Evolutionary conservation across 2,888 invertebrate genomes (phyloP).

Genomic region (Cephus pygmeus): DNA sequence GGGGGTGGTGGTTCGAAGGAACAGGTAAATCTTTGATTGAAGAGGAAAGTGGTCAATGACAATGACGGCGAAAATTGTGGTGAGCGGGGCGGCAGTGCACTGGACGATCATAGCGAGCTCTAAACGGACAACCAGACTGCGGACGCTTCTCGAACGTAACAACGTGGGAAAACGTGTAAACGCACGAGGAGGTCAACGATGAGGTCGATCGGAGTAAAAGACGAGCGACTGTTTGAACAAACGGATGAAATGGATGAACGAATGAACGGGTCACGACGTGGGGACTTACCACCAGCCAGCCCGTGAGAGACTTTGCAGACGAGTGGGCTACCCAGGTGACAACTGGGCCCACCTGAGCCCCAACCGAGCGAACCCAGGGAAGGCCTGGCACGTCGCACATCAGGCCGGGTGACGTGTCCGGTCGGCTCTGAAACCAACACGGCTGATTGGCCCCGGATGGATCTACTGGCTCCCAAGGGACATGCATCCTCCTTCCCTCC

Average conservation of each 20-base stretch:
- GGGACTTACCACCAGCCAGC: conserved; percentile 54
- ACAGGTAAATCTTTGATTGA: neutral
- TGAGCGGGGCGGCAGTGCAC: conserved; percentile 26
- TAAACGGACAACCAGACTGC: conserved; percentile 15
- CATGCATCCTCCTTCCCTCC: conserved; percentile 5
- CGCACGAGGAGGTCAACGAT: neutral
- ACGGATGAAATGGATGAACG: neutral
- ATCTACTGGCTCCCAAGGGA: conserved; percentile 6
- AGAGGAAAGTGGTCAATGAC: conserved; percentile 8
- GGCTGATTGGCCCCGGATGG: conserved; percentile 47
- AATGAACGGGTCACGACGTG: neutral
- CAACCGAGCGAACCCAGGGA: conserved; percentile 48
- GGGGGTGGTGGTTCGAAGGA: neutral
- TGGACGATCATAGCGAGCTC: conserved; percentile 14
- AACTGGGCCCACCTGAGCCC: conserved; percentile 42
- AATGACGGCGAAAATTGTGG: conserved; percentile 18
- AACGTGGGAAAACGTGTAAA: neutral
- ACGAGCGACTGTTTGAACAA: neutral
- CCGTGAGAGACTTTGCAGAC: conserved; percentile 49
- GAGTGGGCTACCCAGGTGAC: conserved; percentile 48
- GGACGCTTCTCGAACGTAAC: conserved; percentile 12
- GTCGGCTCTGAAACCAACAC: conserved; percentile 58
- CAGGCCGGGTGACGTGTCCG: conserved; percentile 44
- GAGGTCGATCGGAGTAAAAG: neutral
- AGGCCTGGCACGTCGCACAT: conserved; percentile 39